phyloP scores from a whole-genome alignment of 2,888 invertebrate species.

The Clepsis dumicolana region DNA sequence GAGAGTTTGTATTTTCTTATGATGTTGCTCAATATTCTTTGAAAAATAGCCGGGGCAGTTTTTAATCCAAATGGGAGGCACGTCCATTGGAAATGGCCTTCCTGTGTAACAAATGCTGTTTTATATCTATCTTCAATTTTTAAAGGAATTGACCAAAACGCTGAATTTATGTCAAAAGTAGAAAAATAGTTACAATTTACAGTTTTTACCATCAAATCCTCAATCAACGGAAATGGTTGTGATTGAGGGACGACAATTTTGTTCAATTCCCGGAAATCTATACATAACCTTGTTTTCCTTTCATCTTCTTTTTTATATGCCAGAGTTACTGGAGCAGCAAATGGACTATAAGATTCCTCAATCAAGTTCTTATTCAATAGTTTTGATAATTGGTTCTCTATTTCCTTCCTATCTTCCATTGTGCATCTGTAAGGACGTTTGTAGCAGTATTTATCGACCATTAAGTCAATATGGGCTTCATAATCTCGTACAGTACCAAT shows the following conservation, averaged over 20 bases:
- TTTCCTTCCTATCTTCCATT: conserved; percentile 46
- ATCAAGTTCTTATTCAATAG: conserved; percentile 46
- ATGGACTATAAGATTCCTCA: conserved; percentile 49
- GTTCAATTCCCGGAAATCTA: conserved; percentile 54
- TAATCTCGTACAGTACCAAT: conserved; percentile 28
- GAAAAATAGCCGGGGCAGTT: no score
- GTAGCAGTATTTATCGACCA: conserved; percentile 41
- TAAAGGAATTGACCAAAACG: conserved; percentile 59
- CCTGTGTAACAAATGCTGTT: conserved; percentile 50
- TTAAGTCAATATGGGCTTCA: conserved; percentile 42
- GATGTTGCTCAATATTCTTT: conserved; percentile 56
- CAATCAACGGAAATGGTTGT: no score
- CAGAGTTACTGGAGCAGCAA: conserved; percentile 49
- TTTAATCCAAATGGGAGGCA: no score
- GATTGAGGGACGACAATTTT: conserved; percentile 52
- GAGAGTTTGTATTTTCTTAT: conserved; percentile 47
- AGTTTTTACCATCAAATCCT: conserved; percentile 52
- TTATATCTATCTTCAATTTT: conserved; percentile 53
- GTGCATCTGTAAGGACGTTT: conserved; percentile 48
- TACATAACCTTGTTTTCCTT: conserved; percentile 53
- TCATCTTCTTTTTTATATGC: conserved; percentile 49
- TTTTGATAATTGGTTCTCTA: conserved; percentile 46
- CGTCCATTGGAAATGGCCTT: no score
- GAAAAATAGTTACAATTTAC: conserved; percentile 53
- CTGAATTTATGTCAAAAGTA: conserved; percentile 56